Percentiles rank a stretch among this genome's conserved stretches.
phyloP scores from a whole-genome alignment of 2,113 vertebrate genomes.

The Varanus salvator region DNA sequence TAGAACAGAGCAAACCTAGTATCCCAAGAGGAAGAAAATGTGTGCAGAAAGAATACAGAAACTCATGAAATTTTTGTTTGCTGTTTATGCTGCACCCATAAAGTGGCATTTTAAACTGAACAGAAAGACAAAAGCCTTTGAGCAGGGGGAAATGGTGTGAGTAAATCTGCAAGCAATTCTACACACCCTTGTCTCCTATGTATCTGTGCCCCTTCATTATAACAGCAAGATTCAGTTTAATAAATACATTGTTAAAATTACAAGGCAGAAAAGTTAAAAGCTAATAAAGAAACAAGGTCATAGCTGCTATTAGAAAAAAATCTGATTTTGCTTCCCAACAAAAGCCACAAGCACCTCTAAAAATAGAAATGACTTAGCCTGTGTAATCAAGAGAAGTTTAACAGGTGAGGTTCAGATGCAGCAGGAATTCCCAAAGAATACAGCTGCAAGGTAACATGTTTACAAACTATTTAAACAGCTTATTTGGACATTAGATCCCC shows the following conservation, averaged over 20 bases:
- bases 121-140: background rate
- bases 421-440: background rate
- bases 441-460: background rate
- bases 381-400: background rate
- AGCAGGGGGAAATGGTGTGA: background rate
- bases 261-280: background rate
- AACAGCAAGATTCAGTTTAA: background rate
- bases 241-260: conserved; percentile 19
- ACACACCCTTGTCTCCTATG: background rate
- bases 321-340: background rate
- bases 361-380: background rate
- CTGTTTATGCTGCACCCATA: background rate
- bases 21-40: background rate
- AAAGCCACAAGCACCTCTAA: background rate
- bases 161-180: background rate
- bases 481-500: background rate
- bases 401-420: conserved; percentile 7
- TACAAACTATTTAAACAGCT: background rate
- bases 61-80: background rate
- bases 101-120: background rate
- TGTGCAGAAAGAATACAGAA: background rate
- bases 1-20: background rate
- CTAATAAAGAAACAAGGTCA: background rate
- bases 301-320: background rate
- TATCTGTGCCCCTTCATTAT: background rate